Conservation (phyloP, 2,888 invertebrate species). For the Ctena decussata region DNA sequence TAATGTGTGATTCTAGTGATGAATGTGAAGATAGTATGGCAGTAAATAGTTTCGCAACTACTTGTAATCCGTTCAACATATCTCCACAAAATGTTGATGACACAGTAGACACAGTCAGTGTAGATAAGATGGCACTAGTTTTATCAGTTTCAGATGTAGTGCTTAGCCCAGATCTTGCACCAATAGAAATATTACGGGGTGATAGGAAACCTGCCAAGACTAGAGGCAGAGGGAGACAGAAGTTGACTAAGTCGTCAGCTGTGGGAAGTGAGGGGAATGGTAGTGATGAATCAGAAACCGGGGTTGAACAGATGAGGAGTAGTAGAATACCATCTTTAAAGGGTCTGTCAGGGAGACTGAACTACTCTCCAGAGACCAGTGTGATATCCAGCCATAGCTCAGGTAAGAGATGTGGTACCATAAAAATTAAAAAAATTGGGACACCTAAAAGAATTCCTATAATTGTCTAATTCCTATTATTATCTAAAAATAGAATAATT, state of each 20-base stretch:
- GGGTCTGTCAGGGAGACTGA: constrained; percentile 30
- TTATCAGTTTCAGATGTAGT: neutral
- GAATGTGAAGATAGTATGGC: neutral
- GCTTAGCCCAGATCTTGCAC: neutral
- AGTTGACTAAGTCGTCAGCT: neutral
- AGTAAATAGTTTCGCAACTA: no score
- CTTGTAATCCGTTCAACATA: no score
- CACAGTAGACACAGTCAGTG: neutral
- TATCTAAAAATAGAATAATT: no score
- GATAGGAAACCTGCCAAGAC: neutral
- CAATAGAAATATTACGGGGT: neutral
- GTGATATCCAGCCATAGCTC: neutral
- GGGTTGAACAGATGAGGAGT: constrained; percentile 55
- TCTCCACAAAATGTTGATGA: neutral
- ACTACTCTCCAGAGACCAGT: neutral
- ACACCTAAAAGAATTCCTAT: no score
- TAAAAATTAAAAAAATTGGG: no score
- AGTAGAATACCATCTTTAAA: constrained; percentile 19
- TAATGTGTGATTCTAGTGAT: neutral
- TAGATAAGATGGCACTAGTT: neutral
- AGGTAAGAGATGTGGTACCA: neutral
- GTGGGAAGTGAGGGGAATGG: neutral
- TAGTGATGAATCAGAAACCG: neutral
- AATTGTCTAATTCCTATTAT: no score
- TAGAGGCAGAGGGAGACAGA: neutral